These are phyloP conservation scores for Drosophila basisetae DNA, from an alignment of 2,888 invertebrate genomes.

Conservation along the genomic window DNA sequence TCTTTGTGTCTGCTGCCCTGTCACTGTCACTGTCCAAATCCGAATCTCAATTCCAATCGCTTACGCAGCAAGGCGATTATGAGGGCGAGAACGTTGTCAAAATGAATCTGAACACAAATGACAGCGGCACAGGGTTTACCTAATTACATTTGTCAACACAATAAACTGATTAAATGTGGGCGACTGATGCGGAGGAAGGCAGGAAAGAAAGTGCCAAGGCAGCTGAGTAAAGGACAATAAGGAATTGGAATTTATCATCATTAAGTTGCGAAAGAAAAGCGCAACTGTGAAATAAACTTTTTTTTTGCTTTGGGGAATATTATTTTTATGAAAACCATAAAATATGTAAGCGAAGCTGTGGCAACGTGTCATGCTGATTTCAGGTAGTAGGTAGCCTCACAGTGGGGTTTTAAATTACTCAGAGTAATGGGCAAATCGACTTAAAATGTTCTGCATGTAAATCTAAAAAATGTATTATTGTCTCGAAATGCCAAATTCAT, in stretches of 20 bases:
- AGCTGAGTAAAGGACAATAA: slow-evolving; percentile 35
- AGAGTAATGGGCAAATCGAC: not conserved
- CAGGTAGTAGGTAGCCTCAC: not conserved
- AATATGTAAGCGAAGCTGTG: slow-evolving; percentile 17
- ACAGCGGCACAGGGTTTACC: slow-evolving; percentile 41
- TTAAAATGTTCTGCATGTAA: not conserved
- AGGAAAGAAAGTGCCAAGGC: not conserved
- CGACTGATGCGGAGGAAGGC: slow-evolving; percentile 1
- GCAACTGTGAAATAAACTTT: slow-evolving; percentile 30
- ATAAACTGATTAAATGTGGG: slow-evolving; percentile 57
- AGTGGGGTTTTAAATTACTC: not conserved
- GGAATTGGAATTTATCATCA: slow-evolving; percentile 64
- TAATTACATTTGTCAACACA: slow-evolving; percentile 69
- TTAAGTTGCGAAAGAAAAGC: slow-evolving; percentile 45
- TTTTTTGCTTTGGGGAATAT: slow-evolving; percentile 3
- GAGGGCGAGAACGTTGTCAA: slow-evolving; percentile 24
- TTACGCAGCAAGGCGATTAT: slow-evolving; percentile 5
- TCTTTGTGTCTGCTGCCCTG: slow-evolving; percentile 24
- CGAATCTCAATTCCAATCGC: slow-evolving; percentile 26
- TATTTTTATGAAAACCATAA: slow-evolving; percentile 6
- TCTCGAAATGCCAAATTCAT: not conserved
- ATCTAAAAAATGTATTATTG: not conserved
- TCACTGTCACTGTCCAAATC: slow-evolving; percentile 12
- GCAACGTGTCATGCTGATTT: slow-evolving; percentile 2
- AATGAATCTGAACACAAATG: slow-evolving; percentile 38